Percentiles rank a stretch among this genome's conserved stretches.
Evolutionary conservation across 2,113 vertebrate genomes (phyloP).

Genomic region (Reinhardtius hippoglossoides): DNA sequence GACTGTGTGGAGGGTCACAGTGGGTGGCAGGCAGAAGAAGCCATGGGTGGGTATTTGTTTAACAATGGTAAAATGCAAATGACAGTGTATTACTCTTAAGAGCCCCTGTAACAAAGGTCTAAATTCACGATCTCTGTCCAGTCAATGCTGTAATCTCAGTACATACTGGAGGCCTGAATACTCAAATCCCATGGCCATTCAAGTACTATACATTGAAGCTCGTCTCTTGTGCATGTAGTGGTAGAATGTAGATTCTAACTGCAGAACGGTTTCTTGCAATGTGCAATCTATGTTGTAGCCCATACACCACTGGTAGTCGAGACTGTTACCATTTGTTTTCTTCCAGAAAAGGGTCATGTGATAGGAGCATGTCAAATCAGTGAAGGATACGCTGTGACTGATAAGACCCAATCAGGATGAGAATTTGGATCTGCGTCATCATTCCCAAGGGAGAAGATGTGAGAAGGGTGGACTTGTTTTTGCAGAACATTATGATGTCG

Average conservation of each 20-base stretch:
- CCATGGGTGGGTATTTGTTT: conserved; percentile 80
- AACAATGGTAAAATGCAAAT: conserved; percentile 84
- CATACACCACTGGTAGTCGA: neutral
- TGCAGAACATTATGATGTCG: neutral
- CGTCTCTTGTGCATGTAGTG: neutral
- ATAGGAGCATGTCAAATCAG: neutral
- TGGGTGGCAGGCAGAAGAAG: conserved; percentile 62
- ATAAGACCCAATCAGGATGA: conserved; percentile 2
- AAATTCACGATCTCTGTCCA: neutral
- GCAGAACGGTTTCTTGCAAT: too few species aligned
- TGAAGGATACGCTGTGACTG: conserved; percentile 1
- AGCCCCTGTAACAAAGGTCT: conserved; percentile 67
- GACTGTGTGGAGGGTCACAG: conserved; percentile 72
- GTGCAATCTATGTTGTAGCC: neutral
- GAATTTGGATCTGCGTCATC: neutral
- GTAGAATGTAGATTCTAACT: neutral
- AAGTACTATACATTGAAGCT: neutral
- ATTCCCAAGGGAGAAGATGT: neutral
- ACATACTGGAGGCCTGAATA: neutral
- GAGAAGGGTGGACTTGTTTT: neutral
- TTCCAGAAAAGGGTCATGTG: neutral
- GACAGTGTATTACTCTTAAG: conserved; percentile 28
- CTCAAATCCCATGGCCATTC: neutral
- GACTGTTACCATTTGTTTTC: neutral
- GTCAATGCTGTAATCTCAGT: neutral